Evolutionary conservation across 2,797 vertebrate species (phyloP).

Genomic region (Ctenopoma multispine): DNA sequence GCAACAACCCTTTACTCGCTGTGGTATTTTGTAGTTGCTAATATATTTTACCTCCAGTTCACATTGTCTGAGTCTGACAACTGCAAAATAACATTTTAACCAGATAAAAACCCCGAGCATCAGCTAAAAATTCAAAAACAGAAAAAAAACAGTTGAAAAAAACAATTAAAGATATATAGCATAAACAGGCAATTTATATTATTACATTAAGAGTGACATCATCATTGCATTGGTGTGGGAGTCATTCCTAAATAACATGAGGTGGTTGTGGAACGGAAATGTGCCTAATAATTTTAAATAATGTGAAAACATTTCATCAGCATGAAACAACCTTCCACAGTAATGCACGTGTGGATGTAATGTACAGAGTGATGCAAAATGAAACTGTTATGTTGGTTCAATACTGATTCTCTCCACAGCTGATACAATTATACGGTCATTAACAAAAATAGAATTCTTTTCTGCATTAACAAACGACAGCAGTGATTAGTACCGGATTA

Average conservation of each 20-base stretch:
- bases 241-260: conserved; percentile 40
- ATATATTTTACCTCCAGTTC: conserved; percentile 40
- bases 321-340: conserved; percentile 23
- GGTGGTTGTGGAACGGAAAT: conserved; percentile 36
- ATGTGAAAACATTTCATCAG: neutral
- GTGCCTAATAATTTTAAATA: conserved; percentile 9
- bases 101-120: conserved; percentile 31
- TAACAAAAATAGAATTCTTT: conserved; percentile 88
- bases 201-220: conserved; percentile 70
- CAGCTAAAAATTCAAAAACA: conserved; percentile 37
- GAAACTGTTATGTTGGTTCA: conserved; percentile 42
- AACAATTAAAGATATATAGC: conserved; percentile 46
- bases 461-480: conserved; percentile 75
- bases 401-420: conserved; percentile 55
- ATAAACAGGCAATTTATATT: conserved; percentile 37
- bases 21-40: conserved; percentile 16
- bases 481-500: conserved; percentile 66
- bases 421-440: conserved; percentile 65
- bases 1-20: conserved; percentile 49
- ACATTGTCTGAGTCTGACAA: conserved; percentile 33
- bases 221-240: conserved; percentile 53
- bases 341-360: conserved; percentile 21
- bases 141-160: conserved; percentile 22
- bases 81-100: conserved; percentile 32
- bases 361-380: conserved; percentile 34